Evolutionary conservation across 2,888 invertebrate genomes (phyloP).

Genomic region (Andrena praecox): DNA sequence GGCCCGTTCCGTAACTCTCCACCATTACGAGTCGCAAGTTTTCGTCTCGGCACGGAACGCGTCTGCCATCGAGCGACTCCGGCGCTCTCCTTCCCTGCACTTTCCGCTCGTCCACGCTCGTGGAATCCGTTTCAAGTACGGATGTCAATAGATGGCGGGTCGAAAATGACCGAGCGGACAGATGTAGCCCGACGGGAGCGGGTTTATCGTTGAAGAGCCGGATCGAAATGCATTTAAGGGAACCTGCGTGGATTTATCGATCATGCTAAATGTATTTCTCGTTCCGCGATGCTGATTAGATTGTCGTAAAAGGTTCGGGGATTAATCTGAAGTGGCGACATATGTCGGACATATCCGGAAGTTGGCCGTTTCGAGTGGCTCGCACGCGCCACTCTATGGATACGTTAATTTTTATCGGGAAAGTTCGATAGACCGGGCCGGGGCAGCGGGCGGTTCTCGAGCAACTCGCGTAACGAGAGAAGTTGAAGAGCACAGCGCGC

Average conservation of each 20-base stretch:
- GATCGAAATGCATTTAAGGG: slow-evolving; percentile 50
- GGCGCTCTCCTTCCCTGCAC: too few species aligned
- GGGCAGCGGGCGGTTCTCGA: slow-evolving; percentile 11
- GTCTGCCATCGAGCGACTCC: too few species aligned
- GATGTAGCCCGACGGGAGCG: slow-evolving; percentile 2
- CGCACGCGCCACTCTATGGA: slow-evolving; percentile 26
- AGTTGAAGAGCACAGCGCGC: slow-evolving; percentile 22
- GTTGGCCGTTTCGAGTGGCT: slow-evolving; percentile 41
- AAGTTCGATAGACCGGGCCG: slow-evolving; percentile 17
- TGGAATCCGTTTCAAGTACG: too few species aligned
- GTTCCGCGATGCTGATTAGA: slow-evolving; percentile 83
- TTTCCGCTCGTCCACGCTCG: too few species aligned
- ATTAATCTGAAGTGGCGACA: slow-evolving; percentile 82
- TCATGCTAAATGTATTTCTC: slow-evolving; percentile 79
- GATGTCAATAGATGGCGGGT: neutral
- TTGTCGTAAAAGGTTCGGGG: slow-evolving; percentile 80
- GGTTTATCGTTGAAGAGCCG: slow-evolving; percentile 29
- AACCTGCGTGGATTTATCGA: slow-evolving; percentile 69
- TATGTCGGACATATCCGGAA: slow-evolving; percentile 74
- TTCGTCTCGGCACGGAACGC: too few species aligned
- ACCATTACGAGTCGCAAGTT: too few species aligned
- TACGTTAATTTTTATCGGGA: slow-evolving; percentile 58
- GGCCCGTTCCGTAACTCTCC: slow-evolving; percentile 3
- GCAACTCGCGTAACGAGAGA: slow-evolving; percentile 34
- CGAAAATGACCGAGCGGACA: slow-evolving; percentile 1